phyloP scores from a whole-genome alignment of 2,888 invertebrate genomes.

The Epinotia ramella region DNA sequence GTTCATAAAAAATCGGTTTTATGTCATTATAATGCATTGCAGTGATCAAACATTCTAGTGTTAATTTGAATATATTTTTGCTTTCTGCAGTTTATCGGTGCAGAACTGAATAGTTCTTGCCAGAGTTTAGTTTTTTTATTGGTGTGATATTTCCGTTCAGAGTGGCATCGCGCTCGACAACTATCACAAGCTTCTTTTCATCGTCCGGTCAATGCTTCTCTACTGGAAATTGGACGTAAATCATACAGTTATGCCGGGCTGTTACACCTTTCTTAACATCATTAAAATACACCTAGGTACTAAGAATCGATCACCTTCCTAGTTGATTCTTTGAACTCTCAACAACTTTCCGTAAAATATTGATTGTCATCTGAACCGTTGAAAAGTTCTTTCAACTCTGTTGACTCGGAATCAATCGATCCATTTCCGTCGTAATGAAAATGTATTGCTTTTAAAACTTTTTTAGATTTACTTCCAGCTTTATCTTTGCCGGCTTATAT shows the following conservation, averaged over 20 bases:
- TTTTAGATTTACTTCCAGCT: slow-evolving; percentile 45
- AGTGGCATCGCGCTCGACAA: slow-evolving; percentile 9
- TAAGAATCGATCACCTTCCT: slow-evolving; percentile 49
- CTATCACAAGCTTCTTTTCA: slow-evolving; percentile 31
- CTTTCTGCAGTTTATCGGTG: slow-evolving; percentile 3
- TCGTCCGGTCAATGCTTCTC: slow-evolving; percentile 20
- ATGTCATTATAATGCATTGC: neutral
- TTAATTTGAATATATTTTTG: slow-evolving; percentile 12
- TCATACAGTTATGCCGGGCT: neutral
- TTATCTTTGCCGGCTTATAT: slow-evolving; percentile 48
- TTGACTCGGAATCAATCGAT: slow-evolving; percentile 41
- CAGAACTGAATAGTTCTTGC: neutral
- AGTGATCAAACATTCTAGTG: slow-evolving; percentile 17
- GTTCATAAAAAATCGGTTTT: neutral
- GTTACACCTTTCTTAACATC: slow-evolving; percentile 4
- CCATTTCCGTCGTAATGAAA: slow-evolving; percentile 29
- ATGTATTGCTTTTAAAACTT: slow-evolving; percentile 38
- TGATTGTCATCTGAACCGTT: slow-evolving; percentile 46
- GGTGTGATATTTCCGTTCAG: slow-evolving; percentile 30
- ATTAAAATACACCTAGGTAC: slow-evolving; percentile 38
- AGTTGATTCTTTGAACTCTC: slow-evolving; percentile 46
- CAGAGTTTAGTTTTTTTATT: slow-evolving; percentile 14
- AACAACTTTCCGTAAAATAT: slow-evolving; percentile 42
- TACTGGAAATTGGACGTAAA: slow-evolving; percentile 7
- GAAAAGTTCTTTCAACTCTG: slow-evolving; percentile 44